phyloP scores from a whole-genome alignment of 2,888 invertebrate genomes.

The Lasioglossum lativentre region DNA sequence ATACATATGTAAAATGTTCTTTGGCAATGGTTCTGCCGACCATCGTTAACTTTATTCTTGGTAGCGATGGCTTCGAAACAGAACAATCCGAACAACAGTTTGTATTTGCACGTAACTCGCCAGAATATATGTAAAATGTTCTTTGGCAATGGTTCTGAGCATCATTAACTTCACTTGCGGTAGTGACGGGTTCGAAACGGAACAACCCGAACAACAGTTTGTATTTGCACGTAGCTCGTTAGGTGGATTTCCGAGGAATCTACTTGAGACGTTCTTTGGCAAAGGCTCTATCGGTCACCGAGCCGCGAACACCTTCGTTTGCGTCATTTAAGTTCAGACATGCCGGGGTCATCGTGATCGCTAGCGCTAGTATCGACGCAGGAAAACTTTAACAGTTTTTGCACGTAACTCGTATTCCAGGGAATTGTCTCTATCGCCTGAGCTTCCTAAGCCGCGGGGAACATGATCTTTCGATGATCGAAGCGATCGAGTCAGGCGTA shows the following conservation, averaged over 20 bases:
- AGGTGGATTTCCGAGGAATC: not conserved
- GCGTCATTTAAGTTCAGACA: not conserved
- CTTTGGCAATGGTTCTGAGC: not conserved
- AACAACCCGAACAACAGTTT: not conserved
- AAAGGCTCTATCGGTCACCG: no score
- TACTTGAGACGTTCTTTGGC: not conserved
- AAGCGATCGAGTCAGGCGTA: constrained; percentile 74
- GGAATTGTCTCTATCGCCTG: not conserved
- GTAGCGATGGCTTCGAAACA: not conserved
- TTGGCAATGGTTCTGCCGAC: not conserved
- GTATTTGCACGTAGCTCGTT: not conserved
- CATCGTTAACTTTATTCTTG: not conserved
- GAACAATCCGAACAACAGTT: not conserved
- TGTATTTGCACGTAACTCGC: not conserved
- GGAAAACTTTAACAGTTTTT: not conserved
- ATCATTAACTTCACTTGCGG: not conserved
- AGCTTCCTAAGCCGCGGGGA: not conserved
- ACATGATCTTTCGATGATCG: not conserved
- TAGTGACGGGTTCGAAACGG: not conserved
- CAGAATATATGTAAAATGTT: no score
- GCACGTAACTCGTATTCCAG: not conserved
- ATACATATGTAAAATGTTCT: no score
- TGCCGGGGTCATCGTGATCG: not conserved
- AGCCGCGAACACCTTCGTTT: no score
- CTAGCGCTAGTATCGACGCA: not conserved